Evolutionary conservation across 2,113 vertebrate genomes (phyloP).

Genomic region (Heterochromis multidens): DNA sequence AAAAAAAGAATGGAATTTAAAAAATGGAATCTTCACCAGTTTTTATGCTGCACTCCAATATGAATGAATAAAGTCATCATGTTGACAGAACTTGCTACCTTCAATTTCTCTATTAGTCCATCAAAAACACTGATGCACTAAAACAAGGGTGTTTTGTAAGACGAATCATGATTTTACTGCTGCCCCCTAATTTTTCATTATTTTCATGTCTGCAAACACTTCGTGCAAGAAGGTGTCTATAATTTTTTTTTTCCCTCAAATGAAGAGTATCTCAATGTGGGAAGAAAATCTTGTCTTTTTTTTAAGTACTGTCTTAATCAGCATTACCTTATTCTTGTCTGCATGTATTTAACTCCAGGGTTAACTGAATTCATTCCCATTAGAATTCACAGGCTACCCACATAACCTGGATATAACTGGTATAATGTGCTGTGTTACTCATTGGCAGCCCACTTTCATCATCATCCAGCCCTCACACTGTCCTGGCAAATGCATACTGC

Average conservation of each 20-base stretch:
- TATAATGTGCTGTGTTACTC: neutral
- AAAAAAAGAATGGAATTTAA: too few species aligned
- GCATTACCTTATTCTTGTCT: neutral
- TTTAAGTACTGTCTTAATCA: conserved; percentile 5
- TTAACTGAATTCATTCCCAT: conserved; percentile 32
- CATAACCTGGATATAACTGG: neutral
- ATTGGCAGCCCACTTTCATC: neutral
- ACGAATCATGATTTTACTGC: neutral
- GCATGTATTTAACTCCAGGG: conserved; percentile 50
- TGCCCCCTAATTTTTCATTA: neutral
- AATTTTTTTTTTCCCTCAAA: neutral
- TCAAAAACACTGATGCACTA: conserved; percentile 12
- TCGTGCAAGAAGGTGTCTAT: neutral
- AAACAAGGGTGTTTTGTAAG: neutral
- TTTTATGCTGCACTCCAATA: neutral
- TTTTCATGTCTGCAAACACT: neutral
- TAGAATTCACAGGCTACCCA: conserved; percentile 9
- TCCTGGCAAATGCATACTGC: neutral
- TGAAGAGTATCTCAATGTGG: neutral
- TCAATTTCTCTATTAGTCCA: neutral
- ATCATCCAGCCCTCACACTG: neutral
- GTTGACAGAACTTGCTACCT: neutral
- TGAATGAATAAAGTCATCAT: neutral
- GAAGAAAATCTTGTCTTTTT: neutral
- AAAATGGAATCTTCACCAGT: neutral